phyloP scores from a whole-genome alignment of 2,888 invertebrate genomes.

The Lysandra bellargus region DNA sequence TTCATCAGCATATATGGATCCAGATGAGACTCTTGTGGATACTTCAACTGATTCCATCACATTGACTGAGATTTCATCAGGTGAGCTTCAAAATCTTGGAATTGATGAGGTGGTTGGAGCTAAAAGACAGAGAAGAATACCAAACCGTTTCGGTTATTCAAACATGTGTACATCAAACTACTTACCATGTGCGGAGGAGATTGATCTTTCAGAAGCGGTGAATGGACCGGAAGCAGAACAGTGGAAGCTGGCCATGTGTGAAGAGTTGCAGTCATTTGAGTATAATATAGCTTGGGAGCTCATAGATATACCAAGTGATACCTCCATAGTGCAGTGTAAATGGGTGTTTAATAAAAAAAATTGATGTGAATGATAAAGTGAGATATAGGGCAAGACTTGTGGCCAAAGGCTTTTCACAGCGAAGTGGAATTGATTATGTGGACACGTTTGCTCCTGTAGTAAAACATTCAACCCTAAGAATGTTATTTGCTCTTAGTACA shows the following conservation, averaged over 20 bases:
- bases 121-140: background rate
- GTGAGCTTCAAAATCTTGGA: background rate
- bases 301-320: constrained; percentile 9
- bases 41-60: background rate
- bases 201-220: background rate
- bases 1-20: background rate
- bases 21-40: background rate
- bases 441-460: background rate
- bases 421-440: background rate
- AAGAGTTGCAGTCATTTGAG: constrained; percentile 9
- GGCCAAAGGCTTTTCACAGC: too few species aligned
- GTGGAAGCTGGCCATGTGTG: constrained; percentile 31
- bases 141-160: background rate
- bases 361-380: background rate
- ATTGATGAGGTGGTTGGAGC: background rate
- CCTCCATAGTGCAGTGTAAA: background rate
- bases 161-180: background rate
- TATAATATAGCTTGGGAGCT: constrained; percentile 13
- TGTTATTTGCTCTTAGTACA: background rate
- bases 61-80: background rate
- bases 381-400: too few species aligned
- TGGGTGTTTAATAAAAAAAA: background rate
- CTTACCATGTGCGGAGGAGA: background rate
- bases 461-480: background rate
- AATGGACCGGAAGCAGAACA: constrained; percentile 25